A percentile compares a stretch with the other conserved stretches of the same genome.
phyloP scores from a whole-genome alignment of 2,888 invertebrate species.

The Saturnia pavonia region DNA sequence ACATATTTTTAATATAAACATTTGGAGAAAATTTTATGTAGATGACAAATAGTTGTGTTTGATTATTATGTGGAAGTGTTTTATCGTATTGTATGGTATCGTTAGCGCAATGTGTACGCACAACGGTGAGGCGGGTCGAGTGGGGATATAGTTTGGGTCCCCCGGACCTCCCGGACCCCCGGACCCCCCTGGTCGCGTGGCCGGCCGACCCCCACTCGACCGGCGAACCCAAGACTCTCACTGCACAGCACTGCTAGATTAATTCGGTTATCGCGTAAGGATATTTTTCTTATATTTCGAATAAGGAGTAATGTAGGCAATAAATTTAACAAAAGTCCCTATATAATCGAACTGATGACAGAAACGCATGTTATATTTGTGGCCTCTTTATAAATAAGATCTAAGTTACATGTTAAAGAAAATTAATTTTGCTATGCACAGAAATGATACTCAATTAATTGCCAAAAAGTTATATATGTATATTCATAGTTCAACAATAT shows the following conservation, averaged over 20 bases:
- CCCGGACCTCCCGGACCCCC: conserved; percentile 23
- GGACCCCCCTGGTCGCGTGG: conserved; percentile 25
- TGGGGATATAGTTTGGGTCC: conserved; percentile 18
- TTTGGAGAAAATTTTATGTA: conserved; percentile 82
- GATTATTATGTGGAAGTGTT: conserved; percentile 80
- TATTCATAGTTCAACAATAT: conserved; percentile 82
- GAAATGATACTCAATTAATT: conserved; percentile 83
- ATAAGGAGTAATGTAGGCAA: conserved; percentile 76
- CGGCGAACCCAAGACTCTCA: conserved; percentile 63
- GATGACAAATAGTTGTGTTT: conserved; percentile 79
- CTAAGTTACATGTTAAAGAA: conserved; percentile 81
- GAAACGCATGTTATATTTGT: conserved; percentile 82
- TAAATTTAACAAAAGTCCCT: conserved; percentile 81
- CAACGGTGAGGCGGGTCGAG: conserved; percentile 57
- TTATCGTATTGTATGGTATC: conserved; percentile 65
- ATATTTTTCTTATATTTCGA: conserved; percentile 79
- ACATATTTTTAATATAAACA: conserved; percentile 80
- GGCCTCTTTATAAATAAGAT: conserved; percentile 81
- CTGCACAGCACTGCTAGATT: conserved; percentile 80
- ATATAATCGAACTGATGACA: conserved; percentile 81
- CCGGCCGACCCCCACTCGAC: conserved; percentile 36
- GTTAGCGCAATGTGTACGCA: conserved; percentile 79
- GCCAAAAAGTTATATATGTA: conserved; percentile 81
- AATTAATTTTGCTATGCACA: conserved; percentile 82
- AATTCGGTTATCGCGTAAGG: conserved; percentile 79